Percentiles rank a stretch among this genome's conserved stretches.
Evolutionary conservation across 2,797 vertebrate genomes (phyloP).

Genomic region (Channallabes apus): DNA sequence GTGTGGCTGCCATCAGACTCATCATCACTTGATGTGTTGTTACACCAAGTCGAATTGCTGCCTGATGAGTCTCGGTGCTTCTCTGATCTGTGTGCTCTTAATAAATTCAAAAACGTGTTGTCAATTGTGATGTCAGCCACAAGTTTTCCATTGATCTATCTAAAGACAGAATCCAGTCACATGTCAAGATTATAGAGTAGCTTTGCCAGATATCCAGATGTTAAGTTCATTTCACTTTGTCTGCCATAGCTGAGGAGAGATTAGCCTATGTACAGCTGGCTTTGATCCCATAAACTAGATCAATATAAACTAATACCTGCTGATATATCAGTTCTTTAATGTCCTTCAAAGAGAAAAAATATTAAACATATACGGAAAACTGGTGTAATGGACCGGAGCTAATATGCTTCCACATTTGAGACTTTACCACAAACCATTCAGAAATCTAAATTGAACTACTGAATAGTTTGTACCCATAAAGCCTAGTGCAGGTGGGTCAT

Average conservation of each 20-base stretch:
- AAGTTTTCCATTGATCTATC: slow-evolving; percentile 67
- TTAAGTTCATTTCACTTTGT: slow-evolving; percentile 34
- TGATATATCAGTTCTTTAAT: slow-evolving; percentile 32
- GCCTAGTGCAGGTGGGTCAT: not conserved
- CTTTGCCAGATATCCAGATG: slow-evolving; percentile 57
- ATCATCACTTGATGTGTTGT: slow-evolving; percentile 38
- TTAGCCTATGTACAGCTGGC: slow-evolving; percentile 29
- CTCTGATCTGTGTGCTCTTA: slow-evolving; percentile 35
- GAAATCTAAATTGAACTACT: not conserved
- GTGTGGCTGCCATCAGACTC: slow-evolving; percentile 26
- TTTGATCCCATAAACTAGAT: slow-evolving; percentile 32
- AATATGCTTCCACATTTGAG: slow-evolving; percentile 23
- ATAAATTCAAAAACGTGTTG: slow-evolving; percentile 35
- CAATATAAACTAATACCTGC: slow-evolving; percentile 25
- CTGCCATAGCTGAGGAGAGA: slow-evolving; percentile 16
- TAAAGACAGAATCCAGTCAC: slow-evolving; percentile 65
- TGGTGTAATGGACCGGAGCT: slow-evolving; percentile 23
- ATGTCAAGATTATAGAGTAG: slow-evolving; percentile 74
- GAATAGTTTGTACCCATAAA: slow-evolving; percentile 14
- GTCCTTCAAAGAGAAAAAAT: slow-evolving; percentile 15
- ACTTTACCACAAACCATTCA: slow-evolving; percentile 1
- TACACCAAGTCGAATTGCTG: slow-evolving; percentile 37
- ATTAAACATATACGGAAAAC: slow-evolving; percentile 7
- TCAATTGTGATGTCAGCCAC: slow-evolving; percentile 64
- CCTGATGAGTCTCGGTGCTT: slow-evolving; percentile 4